Conservation (phyloP, 2,888 invertebrate species). For the Eulithis prunata region DNA sequence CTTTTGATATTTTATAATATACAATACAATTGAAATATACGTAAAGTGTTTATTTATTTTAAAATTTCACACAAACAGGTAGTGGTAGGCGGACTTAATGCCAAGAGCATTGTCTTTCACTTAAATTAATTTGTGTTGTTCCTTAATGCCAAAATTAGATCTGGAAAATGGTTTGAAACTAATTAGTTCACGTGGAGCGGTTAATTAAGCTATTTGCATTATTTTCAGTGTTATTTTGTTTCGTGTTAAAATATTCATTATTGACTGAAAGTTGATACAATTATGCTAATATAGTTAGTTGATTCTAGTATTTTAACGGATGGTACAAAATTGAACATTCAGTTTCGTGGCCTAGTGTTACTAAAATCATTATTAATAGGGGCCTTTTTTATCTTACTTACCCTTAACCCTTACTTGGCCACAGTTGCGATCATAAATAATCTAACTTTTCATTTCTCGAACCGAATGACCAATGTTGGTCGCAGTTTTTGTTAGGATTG, state of each 20-base stretch:
- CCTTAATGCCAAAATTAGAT: slow-evolving; percentile 1
- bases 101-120: background rate
- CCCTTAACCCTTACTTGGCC: no score
- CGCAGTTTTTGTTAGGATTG: slow-evolving; percentile 8
- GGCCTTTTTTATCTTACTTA: no score
- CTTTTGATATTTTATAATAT: slow-evolving; percentile 36
- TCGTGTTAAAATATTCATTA: background rate
- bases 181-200: slow-evolving; percentile 6
- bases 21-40: slow-evolving; percentile 24
- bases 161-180: background rate
- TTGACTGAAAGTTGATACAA: background rate
- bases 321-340: no score
- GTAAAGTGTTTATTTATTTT: slow-evolving; percentile 15
- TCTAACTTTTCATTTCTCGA: background rate
- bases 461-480: slow-evolving; percentile 14
- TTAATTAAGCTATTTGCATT: slow-evolving; percentile 4
- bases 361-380: no score
- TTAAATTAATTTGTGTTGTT: slow-evolving; percentile 23
- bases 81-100: no score
- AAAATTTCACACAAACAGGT: no score
- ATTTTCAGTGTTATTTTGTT: slow-evolving; percentile 5
- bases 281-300: no score
- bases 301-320: no score
- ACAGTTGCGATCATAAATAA: no score
- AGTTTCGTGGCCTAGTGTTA: no score